Evolutionary conservation across 2,113 vertebrate genomes (phyloP).

Genomic region (Melanerpes aurifrons): DNA sequence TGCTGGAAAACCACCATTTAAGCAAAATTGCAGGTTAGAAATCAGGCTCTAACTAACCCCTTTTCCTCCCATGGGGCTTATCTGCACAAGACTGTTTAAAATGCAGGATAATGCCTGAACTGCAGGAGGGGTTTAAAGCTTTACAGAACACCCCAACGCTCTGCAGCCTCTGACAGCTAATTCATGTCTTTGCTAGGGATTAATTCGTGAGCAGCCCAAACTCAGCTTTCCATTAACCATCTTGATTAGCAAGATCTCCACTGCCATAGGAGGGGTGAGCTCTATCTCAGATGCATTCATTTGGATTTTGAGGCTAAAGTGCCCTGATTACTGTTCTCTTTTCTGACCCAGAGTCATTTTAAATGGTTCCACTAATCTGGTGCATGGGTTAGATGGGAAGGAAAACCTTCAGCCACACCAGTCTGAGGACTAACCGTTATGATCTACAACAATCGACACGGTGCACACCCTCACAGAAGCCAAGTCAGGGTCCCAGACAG

Average conservation of each 20-base stretch:
- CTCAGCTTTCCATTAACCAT: slow-evolving; percentile 43
- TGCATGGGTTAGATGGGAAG: not conserved
- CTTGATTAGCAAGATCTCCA: slow-evolving; percentile 13
- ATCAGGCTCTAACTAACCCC: slow-evolving; percentile 41
- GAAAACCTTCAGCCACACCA: not conserved
- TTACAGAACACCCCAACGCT: slow-evolving; percentile 63
- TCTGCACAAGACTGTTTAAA: slow-evolving; percentile 67
- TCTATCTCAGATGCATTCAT: not conserved
- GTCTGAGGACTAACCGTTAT: slow-evolving; percentile 4
- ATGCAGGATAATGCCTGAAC: slow-evolving; percentile 62
- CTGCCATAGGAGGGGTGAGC: accelerated
- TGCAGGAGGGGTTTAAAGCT: slow-evolving; percentile 59
- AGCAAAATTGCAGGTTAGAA: slow-evolving; percentile 39
- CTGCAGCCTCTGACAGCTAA: slow-evolving; percentile 53
- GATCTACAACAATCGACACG: not conserved
- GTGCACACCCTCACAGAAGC: not conserved
- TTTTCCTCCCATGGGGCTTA: slow-evolving; percentile 5
- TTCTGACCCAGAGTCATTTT: not conserved
- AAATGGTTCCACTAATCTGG: slow-evolving; percentile 36
- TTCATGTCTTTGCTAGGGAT: slow-evolving; percentile 64
- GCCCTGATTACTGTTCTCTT: slow-evolving; percentile 22
- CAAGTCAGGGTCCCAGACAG: not conserved
- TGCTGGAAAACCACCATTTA: not conserved
- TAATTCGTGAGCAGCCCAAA: slow-evolving; percentile 48
- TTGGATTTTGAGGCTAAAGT: not conserved